Percentiles rank a stretch among this genome's conserved stretches.
Evolutionary conservation across 2,888 invertebrate genomes (phyloP).

Genomic region (Himalopsyche japonica): DNA sequence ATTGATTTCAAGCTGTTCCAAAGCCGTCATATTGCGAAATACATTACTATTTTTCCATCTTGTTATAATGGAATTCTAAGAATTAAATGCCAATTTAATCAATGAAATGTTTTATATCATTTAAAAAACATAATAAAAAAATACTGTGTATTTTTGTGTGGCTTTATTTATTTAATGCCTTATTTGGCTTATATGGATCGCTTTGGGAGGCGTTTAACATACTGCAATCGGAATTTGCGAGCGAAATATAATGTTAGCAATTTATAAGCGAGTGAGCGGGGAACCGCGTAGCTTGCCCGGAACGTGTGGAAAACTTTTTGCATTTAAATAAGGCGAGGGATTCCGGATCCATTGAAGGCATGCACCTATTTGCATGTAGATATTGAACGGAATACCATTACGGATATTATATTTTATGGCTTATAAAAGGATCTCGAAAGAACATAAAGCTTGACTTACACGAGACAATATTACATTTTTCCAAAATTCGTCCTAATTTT

Average conservation of each 20-base stretch:
- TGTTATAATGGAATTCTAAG: too few relatives aligned
- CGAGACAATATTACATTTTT: too few relatives aligned
- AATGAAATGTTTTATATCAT: too few relatives aligned
- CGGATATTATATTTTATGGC: too few relatives aligned
- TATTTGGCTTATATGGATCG: not conserved
- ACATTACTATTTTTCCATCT: too few relatives aligned
- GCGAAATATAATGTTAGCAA: not conserved
- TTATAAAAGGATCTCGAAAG: not conserved
- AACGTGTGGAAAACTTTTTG: slow-evolving; percentile 1
- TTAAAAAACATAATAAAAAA: too few relatives aligned
- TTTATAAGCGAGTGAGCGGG: not conserved
- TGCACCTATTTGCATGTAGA: not conserved
- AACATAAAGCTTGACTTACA: not conserved
- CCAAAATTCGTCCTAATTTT: too few relatives aligned
- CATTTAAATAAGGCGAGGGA: slow-evolving; percentile 2
- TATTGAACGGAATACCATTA: not conserved
- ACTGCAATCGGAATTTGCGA: not conserved
- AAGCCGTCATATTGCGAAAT: too few relatives aligned
- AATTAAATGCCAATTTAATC: too few relatives aligned
- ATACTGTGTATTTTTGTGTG: too few relatives aligned
- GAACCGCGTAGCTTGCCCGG: not conserved
- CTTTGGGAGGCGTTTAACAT: not conserved
- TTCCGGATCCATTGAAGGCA: not conserved
- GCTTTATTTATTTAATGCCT: not conserved
- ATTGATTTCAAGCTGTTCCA: too few relatives aligned